These are phyloP conservation scores for Drosophila bocqueti DNA, from an alignment of 1,140 invertebrate species.

Conservation along the genomic window DNA sequence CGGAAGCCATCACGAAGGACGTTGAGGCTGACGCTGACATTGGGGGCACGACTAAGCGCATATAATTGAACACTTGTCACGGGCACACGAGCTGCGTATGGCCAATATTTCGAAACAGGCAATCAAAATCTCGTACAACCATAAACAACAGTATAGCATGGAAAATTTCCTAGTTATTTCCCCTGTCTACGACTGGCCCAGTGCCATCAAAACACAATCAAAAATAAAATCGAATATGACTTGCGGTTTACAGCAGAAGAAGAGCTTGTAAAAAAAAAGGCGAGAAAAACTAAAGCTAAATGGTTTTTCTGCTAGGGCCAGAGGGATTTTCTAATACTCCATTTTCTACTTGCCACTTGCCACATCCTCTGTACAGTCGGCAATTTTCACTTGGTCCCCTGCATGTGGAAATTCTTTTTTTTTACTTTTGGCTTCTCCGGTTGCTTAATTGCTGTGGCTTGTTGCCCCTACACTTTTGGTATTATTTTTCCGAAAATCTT, in stretches of 20 bases:
- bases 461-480: background rate
- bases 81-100: slow-evolving; percentile 27
- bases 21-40: background rate
- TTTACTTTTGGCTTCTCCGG: slow-evolving; percentile 5
- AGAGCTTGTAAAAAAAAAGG: background rate
- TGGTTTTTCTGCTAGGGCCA: background rate
- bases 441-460: slow-evolving; percentile 45
- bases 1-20: slow-evolving; percentile 42
- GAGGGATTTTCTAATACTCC: slow-evolving; percentile 19
- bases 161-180: background rate
- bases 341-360: slow-evolving; percentile 28
- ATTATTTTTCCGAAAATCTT: slow-evolving; percentile 24
- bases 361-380: background rate
- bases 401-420: slow-evolving; percentile 10
- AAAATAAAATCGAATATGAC: slow-evolving; percentile 47
- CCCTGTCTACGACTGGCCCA: background rate
- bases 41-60: slow-evolving; percentile 16
- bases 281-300: slow-evolving; percentile 5
- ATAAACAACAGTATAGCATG: slow-evolving; percentile 9
- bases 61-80: slow-evolving; percentile 50
- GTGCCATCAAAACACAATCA: slow-evolving; percentile 44
- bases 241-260: slow-evolving; percentile 22
- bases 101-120: slow-evolving; percentile 29
- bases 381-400: slow-evolving; percentile 22
- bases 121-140: slow-evolving; percentile 21